phyloP scores from a whole-genome alignment of 2,888 invertebrate genomes.

The Spatulosminthurus flaviceps region DNA sequence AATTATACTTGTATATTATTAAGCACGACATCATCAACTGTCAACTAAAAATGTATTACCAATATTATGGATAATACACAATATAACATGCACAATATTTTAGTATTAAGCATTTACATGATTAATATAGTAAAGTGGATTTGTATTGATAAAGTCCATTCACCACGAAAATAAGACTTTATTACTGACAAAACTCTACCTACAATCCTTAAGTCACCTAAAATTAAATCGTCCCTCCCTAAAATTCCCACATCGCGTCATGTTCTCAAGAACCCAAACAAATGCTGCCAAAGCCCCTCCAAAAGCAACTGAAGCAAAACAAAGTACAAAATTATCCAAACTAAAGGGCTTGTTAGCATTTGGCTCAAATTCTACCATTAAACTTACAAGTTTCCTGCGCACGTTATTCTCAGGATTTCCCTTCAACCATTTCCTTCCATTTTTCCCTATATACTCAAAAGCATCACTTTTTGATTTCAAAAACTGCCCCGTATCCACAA shows the following conservation, averaged over 20 bases:
- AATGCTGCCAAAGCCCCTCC: not conserved
- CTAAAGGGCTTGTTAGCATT: slow-evolving; percentile 11
- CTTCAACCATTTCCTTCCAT: not conserved
- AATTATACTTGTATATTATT: no score
- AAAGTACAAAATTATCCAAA: slow-evolving; percentile 1
- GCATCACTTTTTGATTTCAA: not conserved
- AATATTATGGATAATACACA: no score
- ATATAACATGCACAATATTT: no score
- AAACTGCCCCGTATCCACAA: not conserved
- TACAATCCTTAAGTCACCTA: no score
- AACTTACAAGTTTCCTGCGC: not conserved
- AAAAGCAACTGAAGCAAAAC: not conserved
- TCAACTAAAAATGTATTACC: no score
- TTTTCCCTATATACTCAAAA: not conserved
- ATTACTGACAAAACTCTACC: no score
- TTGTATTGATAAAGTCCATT: no score
- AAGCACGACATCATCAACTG: no score
- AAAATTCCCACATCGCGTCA: not conserved
- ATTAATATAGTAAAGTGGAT: no score
- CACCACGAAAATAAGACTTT: no score
- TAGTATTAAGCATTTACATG: no score
- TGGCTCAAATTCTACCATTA: not conserved
- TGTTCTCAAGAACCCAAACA: not conserved
- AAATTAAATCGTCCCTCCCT: no score
- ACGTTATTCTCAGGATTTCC: not conserved